Evolutionary conservation across 2,113 vertebrate species (phyloP).

Genomic region (Raja brachyura): DNA sequence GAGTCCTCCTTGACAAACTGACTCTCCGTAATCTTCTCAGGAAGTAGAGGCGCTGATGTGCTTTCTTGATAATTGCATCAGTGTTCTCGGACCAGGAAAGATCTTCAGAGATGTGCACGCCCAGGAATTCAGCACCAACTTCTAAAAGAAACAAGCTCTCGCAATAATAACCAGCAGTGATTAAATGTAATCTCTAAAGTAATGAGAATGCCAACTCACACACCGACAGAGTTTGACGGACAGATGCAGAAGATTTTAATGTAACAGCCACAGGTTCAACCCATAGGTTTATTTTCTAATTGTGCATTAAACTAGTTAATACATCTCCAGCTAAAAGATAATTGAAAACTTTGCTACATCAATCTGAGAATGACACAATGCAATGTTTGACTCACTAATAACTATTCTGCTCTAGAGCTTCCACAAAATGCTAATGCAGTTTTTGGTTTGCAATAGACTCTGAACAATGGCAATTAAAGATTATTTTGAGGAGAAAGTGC

Average conservation of each 20-base stretch:
- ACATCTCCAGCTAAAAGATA: not conserved
- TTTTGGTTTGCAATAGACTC: not conserved
- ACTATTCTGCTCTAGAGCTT: not conserved
- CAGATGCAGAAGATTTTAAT: not conserved
- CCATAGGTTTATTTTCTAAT: not conserved
- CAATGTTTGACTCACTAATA: not conserved
- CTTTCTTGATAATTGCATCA: no score
- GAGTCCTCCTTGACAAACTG: no score
- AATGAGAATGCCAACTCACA: not conserved
- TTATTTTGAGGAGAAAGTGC: not conserved
- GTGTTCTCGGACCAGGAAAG: no score
- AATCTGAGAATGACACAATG: not conserved
- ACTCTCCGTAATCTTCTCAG: no score
- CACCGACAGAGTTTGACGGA: not conserved
- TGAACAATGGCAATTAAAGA: no score
- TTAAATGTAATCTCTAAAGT: constrained; percentile 20
- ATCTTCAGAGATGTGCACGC: no score
- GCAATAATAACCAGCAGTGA: not conserved
- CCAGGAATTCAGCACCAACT: not conserved
- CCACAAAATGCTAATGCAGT: not conserved
- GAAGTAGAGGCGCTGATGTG: no score
- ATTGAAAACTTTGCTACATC: not conserved
- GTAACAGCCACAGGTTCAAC: not conserved
- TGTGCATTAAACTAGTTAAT: constrained; percentile 19
- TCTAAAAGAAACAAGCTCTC: not conserved